Evolutionary conservation across 2,888 invertebrate species (phyloP), one percentile per base, ranked within the genome.

Genomic region (Sicus ferrugineus): DNA sequence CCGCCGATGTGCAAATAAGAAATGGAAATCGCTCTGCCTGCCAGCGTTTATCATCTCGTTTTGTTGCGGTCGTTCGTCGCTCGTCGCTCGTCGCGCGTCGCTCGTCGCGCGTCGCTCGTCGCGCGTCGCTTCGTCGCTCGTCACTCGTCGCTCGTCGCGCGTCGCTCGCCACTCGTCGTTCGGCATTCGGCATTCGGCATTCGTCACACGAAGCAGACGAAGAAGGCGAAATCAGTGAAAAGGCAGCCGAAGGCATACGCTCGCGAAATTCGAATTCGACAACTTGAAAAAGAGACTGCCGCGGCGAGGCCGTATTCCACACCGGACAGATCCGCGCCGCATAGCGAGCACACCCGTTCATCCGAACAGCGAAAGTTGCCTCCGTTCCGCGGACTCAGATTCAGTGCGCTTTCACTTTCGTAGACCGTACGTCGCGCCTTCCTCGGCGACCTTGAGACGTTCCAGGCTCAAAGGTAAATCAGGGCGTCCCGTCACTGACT

Each of bases 331-430:
- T 11, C n/a, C 23, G 28, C 23, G 54, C 2, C 14, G 7, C 66
- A 46, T 26, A 56, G 23, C 56, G 48, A n/a, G 28, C 64, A 11
- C 56, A 38, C 30, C 58, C 66, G 42, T 66, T 66, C 38, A 30
- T 56, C 28, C 21, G 58, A 46, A 42, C 56, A 66, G 56, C 66
- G 56, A 56, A 38, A 42, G 28, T 66, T 66, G 56, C 58, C 28
- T 46, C 21, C 66, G 56, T 66, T 66, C n/a, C n/a, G n/a, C n/a
- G n/a, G n/a, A n/a, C n/a, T n/a, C n/a, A n/a, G n/a, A n/a, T n/a
- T n/a, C 56, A 66, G 66, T 66, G 56, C 28, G 56, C 28, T 61
- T 61, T 38, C 61, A 42, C 26, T 65, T 65, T 65, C 38, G 65
- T 65, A 54, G 38, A 42, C 42, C 66, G 56, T 66, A 28, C 42